These are phyloP conservation scores for Xenopus tropicalis DNA, from an alignment of 2,113 vertebrate genomes.

Conservation along the genomic window DNA sequence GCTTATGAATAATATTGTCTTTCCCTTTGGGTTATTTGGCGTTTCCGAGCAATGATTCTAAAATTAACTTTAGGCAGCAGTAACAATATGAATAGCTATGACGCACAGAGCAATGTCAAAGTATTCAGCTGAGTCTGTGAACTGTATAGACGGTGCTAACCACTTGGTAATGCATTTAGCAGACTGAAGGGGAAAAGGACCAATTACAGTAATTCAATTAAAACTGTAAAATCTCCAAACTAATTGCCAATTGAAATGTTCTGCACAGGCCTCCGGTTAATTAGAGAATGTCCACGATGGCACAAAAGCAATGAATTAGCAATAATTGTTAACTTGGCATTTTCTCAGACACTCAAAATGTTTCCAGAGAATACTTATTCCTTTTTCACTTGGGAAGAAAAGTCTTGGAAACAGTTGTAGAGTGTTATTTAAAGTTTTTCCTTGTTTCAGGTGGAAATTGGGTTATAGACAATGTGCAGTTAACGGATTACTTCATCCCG, in stretches of 20 bases:
- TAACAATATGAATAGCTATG: constrained; percentile 69
- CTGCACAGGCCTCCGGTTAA: constrained; percentile 63
- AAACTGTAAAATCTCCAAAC: constrained; percentile 58
- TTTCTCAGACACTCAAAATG: constrained; percentile 28
- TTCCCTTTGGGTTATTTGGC: constrained; percentile 43
- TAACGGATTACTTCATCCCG: no score
- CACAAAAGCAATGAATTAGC: constrained; percentile 49
- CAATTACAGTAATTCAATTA: constrained; percentile 63
- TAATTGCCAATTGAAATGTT: constrained; percentile 66
- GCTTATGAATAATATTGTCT: constrained; percentile 36
- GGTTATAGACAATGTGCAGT: no score
- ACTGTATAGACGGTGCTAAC: constrained; percentile 58
- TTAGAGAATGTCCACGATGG: constrained; percentile 48
- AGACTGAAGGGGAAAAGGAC: constrained; percentile 49
- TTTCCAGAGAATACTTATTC: constrained; percentile 29
- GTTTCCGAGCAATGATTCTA: constrained; percentile 66
- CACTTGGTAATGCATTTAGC: constrained; percentile 62
- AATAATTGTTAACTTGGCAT: constrained; percentile 50
- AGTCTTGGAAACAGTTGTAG: not conserved
- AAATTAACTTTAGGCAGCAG: constrained; percentile 74
- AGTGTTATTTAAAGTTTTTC: not conserved
- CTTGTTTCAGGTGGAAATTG: not conserved
- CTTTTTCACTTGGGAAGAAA: not conserved
- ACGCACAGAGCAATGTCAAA: constrained; percentile 60
- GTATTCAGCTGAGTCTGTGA: constrained; percentile 59